Base-by-base conservation (phyloP, 2,888 invertebrate species). In the Odontocerum albicorne region DNA sequence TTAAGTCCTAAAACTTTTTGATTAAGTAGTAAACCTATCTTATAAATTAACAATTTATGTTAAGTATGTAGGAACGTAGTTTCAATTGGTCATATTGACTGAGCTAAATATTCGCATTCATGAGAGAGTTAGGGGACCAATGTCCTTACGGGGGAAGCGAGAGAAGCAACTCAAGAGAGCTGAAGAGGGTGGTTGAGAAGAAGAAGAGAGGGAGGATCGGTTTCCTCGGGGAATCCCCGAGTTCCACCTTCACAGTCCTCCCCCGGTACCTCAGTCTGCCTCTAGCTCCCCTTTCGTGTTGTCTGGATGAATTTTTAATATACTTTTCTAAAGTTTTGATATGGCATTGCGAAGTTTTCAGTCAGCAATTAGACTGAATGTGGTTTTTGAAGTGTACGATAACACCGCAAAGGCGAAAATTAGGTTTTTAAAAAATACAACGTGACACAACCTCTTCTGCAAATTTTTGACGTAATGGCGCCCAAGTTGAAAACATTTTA, bases 11-110 rank as follows among this genome's bases (percentile, higher is more conserved):
- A n/a, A n/a, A n/a, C n/a, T n/a, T n/a, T n/a, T n/a, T n/a, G n/a
- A n/a, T n/a, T n/a, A n/a, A n/a, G n/a, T n/a, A n/a, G n/a, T n/a
- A n/a, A n/a, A n/a, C n/a, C n/a, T n/a, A n/a, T n/a, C n/a, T n/a
- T n/a, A n/a, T n/a, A n/a, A n/a, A n/a, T n/a, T n/a, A n/a, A n/a
- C n/a, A n/a, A n/a, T n/a, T n/a, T n/a, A n/a, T n/a, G n/a, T n/a
- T n/a, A n/a, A n/a, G n/a, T n/a, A n/a, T n/a, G 36, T 12, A 31
- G 27, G 36, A 12, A 19, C 33, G 39, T 39, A 22, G 77, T 75
- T 76, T 75, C 75, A 73, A 73, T 72, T 73, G 75, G 72, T 71
- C 70, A 74, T n/a, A n/a, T n/a, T n/a, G n/a, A n/a, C n/a, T n/a
- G n/a, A n/a, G n/a, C n/a, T n/a, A n/a, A n/a, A n/a, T n/a, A n/a